Evolutionary conservation across 2,113 vertebrate species (phyloP).

Genomic region (Chelonoidis abingdonii): DNA sequence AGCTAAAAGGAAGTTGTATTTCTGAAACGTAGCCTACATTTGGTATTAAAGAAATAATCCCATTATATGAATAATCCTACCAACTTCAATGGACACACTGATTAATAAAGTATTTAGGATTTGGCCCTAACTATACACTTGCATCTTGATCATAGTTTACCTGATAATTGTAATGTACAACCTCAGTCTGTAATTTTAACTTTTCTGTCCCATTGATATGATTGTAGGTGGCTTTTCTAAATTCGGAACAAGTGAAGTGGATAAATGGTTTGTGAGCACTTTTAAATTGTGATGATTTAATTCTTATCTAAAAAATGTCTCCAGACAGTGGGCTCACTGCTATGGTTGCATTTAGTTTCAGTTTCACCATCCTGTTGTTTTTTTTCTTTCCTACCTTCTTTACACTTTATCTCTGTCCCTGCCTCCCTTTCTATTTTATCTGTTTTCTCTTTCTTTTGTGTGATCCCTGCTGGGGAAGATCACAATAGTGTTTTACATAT

Average conservation of each 20-base stretch:
- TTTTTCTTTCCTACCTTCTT: not conserved
- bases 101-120: not conserved
- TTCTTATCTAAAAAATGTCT: not conserved
- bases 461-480: not conserved
- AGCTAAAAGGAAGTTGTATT: not conserved
- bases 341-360: not conserved
- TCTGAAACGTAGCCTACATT: not conserved
- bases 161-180: not conserved
- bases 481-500: not conserved
- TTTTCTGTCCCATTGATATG: not conserved
- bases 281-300: not conserved
- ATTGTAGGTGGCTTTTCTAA: not conserved
- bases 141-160: not conserved
- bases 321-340: not conserved
- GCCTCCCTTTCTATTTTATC: not conserved
- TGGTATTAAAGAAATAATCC: not conserved
- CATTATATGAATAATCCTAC: not conserved
- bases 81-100: not conserved
- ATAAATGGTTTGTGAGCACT: not conserved
- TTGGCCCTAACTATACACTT: not conserved
- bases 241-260: not conserved
- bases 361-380: not conserved
- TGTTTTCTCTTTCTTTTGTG: not conserved
- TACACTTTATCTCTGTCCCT: not conserved
- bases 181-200: not conserved